These are phyloP conservation scores for Mormoops blainvillei DNA, from an alignment of 2,113 vertebrate species.

Conservation along the genomic window DNA sequence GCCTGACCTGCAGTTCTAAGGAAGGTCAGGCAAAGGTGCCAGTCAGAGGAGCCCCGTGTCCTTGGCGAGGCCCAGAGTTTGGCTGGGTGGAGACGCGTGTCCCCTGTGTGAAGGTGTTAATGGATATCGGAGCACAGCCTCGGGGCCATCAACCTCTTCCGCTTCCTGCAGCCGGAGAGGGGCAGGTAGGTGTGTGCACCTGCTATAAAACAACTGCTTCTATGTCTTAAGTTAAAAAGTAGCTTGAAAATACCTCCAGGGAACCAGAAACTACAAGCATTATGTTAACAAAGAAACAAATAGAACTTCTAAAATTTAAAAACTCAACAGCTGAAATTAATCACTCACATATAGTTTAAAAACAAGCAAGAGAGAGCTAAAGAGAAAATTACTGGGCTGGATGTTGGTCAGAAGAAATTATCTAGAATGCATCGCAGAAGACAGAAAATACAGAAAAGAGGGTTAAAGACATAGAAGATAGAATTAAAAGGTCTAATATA, in stretches of 20 bases:
- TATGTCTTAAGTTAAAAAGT: neutral
- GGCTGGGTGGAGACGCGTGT: fast-evolving
- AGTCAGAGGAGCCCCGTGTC: neutral
- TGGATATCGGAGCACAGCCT: fast-evolving
- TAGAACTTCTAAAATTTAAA: neutral
- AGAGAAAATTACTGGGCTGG: neutral
- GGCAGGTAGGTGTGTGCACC: neutral
- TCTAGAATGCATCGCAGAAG: neutral
- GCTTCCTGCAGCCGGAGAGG: fast-evolving
- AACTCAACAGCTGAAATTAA: neutral
- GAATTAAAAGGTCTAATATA: neutral
- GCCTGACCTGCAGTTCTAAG: neutral
- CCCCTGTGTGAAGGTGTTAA: neutral
- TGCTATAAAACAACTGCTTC: neutral
- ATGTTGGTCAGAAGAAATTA: neutral
- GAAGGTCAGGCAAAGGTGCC: neutral
- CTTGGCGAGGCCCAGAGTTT: neutral
- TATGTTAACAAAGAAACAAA: neutral
- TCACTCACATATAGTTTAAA: neutral
- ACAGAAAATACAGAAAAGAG: neutral
- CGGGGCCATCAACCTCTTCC: fast-evolving
- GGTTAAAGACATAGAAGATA: neutral
- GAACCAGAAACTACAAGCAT: neutral
- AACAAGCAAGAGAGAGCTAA: neutral
- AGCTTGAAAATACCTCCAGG: neutral